Conservation (phyloP, 1,140 invertebrate species). For the Lordiphosa stackelbergi region DNA sequence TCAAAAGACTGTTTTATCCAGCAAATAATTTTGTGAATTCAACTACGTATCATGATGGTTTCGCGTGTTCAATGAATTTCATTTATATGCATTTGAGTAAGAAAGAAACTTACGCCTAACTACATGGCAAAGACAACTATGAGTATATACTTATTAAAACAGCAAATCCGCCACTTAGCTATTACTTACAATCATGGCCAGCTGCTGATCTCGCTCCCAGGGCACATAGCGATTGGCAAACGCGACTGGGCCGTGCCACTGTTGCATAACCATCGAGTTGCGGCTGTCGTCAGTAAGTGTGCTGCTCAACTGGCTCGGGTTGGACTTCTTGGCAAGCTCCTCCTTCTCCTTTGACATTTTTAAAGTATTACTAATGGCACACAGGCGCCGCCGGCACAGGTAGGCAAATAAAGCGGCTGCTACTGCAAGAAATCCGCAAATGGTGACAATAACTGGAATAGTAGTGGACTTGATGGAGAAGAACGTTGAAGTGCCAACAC, state of each 20-base stretch:
- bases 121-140: not conserved
- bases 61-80: too few species aligned
- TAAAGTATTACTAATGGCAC: conserved; percentile 72
- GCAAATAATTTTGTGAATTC: too few species aligned
- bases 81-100: too few species aligned
- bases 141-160: not conserved
- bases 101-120: too few species aligned
- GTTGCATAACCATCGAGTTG: conserved; percentile 79
- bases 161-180: not conserved
- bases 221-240: conserved; percentile 88
- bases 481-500: conserved; percentile 27
- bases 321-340: conserved; percentile 79
- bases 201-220: conserved; percentile 84
- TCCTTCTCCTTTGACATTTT: conserved; percentile 79
- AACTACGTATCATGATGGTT: too few species aligned
- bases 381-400: conserved; percentile 80
- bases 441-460: conserved; percentile 79
- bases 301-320: conserved; percentile 63
- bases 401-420: conserved; percentile 78
- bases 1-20: too few species aligned
- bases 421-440: conserved; percentile 79
- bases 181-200: conserved; percentile 56
- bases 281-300: conserved; percentile 67
- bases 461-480: conserved; percentile 74
- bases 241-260: conserved; percentile 86